Percentiles rank a stretch among this genome's conserved stretches.
phyloP scores from a whole-genome alignment of 1,140 invertebrate species.

The Chironomus striatipennis region DNA sequence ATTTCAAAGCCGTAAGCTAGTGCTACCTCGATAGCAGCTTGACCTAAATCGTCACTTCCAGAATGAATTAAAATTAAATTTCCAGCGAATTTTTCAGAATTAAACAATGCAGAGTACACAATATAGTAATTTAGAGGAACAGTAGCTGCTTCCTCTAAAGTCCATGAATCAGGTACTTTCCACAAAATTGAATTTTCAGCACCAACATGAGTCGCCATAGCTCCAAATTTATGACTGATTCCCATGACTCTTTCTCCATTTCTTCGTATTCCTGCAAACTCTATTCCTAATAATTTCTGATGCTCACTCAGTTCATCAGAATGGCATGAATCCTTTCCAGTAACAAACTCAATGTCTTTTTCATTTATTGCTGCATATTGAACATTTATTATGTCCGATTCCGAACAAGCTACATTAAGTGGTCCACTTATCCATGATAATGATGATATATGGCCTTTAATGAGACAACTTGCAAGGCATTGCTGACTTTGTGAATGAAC shows the following conservation, averaged over 20 bases:
- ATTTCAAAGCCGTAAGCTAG: conserved; percentile 47
- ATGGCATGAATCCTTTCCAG: neutral
- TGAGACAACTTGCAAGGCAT: neutral
- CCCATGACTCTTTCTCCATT: conserved; percentile 2
- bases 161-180: conserved; percentile 63
- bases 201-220: conserved; percentile 43
- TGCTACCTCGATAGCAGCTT: conserved; percentile 58
- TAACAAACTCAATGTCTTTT: neutral
- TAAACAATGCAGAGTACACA: conserved; percentile 45
- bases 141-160: conserved; percentile 63
- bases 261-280: conserved; percentile 42
- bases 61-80: conserved; percentile 60
- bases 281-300: conserved; percentile 42
- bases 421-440: neutral
- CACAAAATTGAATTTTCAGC: conserved; percentile 49
- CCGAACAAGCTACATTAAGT: neutral
- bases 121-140: conserved; percentile 45
- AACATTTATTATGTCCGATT: neutral
- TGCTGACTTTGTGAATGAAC: neutral
- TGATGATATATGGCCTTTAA: neutral
- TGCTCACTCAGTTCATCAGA: conserved; percentile 33
- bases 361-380: neutral
- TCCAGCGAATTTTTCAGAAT: conserved; percentile 40
- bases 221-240: conserved; percentile 45
- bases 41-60: conserved; percentile 63